Evolutionary conservation across 2,888 invertebrate species (phyloP), one percentile per base, ranked within the genome.

Genomic region (Kryphioiulus occultus): DNA sequence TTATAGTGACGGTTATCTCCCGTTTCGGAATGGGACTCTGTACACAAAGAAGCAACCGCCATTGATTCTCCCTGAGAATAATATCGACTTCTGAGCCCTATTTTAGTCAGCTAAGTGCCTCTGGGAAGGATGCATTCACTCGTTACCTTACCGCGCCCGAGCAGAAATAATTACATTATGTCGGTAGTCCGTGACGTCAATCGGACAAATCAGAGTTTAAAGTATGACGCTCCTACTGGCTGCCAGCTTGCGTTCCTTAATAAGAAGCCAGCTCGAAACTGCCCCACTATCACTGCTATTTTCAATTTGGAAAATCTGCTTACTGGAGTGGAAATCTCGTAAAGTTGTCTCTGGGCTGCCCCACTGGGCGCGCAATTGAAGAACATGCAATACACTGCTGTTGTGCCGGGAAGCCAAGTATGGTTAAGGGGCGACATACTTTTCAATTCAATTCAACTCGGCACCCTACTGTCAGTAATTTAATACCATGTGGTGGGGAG

Each of bases 21-120:
- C 26, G 68, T 26, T 68, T 26, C 68, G 68, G 68, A 26, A 68
- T 68, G 9, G 0, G 26, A 68, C 68, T 68, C 68, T 10, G 26
- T 26, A 26, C 68, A 68, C 68, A 68, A 68, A n/a, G 26, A 68
- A 68, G 26, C n/a, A 68, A 26, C 26, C 68, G 68, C 68, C 68
- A 68, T 68, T 68, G 68, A 26, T 68, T n/a, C n/a, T 26, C 0
- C 9, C 68, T 68, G 9, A n/a, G 10, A n/a, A 9, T 26, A 9
- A 68, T 68, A 68, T 68, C 68, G 68, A 68, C 68, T 68, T n/a
- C n/a, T 26, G 68, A 68, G n/a, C 68, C 68, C 68, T 68, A 68
- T 22, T 68, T 68, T 26, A 3, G 9, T 12, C 22, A 68, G 10
- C 68, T 68, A 68, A 68, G 68, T 68, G 68, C 68, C 68, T 68